phyloP scores from a whole-genome alignment of 2,113 vertebrate species.

The Xyrauchen texanus region DNA sequence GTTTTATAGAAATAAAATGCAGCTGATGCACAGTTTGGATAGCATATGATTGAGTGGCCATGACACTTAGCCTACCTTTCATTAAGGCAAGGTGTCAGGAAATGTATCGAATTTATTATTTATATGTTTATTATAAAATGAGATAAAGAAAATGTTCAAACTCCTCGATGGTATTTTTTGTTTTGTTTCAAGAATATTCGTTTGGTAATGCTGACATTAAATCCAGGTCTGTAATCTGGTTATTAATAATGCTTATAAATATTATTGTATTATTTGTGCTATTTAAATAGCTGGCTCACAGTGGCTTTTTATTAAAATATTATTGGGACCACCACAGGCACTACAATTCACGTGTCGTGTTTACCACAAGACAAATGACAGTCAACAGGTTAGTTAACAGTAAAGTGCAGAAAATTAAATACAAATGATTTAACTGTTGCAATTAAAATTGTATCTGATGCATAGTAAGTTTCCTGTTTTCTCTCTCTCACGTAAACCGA shows the following conservation, averaged over 20 bases:
- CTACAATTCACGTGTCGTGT: too few species aligned
- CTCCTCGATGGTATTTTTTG: conserved; percentile 69
- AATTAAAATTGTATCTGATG: too few species aligned
- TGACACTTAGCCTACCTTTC: conserved; percentile 73
- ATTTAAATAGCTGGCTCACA: neutral
- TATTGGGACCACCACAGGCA: too few species aligned
- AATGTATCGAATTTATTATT: conserved; percentile 86
- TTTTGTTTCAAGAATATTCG: conserved; percentile 32
- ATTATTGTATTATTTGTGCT: neutral
- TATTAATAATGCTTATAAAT: neutral
- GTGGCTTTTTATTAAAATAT: too few species aligned
- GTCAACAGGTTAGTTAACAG: too few species aligned
- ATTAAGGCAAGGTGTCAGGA: conserved; percentile 77
- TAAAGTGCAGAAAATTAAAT: too few species aligned
- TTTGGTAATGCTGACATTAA: neutral
- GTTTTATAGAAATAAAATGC: conserved; percentile 99
- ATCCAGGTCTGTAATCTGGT: neutral
- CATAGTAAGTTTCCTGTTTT: neutral
- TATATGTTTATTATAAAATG: conserved; percentile 85
- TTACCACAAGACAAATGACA: too few species aligned
- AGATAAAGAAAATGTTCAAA: conserved; percentile 79
- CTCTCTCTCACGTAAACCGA: neutral
- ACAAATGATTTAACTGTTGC: too few species aligned
- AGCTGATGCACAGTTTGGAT: conserved; percentile 92
- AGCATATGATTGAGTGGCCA: conserved; percentile 83